Evolutionary conservation across 2,797 vertebrate genomes (phyloP).

Genomic region (Falco cherrug): DNA sequence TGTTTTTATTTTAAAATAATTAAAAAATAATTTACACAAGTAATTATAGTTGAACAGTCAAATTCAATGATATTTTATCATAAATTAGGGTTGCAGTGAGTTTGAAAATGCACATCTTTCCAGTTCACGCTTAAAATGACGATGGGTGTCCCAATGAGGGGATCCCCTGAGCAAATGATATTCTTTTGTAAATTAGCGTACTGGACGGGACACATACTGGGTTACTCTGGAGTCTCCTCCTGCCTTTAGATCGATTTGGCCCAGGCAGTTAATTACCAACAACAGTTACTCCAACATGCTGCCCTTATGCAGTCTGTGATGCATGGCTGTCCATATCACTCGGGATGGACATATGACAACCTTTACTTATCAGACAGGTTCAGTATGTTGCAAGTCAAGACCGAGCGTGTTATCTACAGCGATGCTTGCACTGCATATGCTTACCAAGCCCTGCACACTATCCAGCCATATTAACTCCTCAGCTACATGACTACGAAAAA

Average conservation of each 20-base stretch:
- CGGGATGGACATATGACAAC: neutral
- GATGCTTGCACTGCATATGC: neutral
- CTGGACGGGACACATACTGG: neutral
- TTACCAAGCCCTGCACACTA: neutral
- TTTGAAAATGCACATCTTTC: neutral
- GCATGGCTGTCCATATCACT: accelerated
- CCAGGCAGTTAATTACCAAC: neutral
- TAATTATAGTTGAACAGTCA: neutral
- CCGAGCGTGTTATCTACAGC: neutral
- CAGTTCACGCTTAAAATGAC: neutral
- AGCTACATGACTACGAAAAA: neutral
- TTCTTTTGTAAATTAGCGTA: neutral
- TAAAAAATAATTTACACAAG: neutral
- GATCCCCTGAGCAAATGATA: neutral
- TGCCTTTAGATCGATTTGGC: neutral
- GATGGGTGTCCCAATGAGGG: neutral
- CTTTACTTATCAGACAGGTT: neutral
- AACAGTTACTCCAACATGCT: neutral
- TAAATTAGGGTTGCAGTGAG: neutral
- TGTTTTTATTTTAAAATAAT: neutral
- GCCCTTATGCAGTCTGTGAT: neutral
- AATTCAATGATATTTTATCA: neutral
- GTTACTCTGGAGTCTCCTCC: neutral
- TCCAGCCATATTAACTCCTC: neutral
- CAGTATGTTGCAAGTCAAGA: neutral